Evolutionary conservation across 2,888 invertebrate species (phyloP).

Genomic region (Stegophylla sp.): DNA sequence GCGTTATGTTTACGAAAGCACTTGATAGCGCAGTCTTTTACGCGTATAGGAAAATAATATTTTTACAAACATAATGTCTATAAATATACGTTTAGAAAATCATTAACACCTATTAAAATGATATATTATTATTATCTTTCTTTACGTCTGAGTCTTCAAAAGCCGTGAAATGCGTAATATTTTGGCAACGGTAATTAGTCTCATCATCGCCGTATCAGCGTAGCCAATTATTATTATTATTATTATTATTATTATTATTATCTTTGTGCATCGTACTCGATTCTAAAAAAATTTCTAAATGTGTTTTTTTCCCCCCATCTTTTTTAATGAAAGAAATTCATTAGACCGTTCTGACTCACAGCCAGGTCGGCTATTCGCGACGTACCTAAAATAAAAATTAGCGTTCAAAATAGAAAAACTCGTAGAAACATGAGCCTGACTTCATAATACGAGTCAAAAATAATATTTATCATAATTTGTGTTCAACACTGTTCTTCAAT

Average conservation of each 20-base stretch:
- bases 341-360: conserved; percentile 36
- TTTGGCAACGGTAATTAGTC: conserved; percentile 33
- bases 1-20: no score
- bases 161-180: conserved; percentile 28
- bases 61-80: neutral
- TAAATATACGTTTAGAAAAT: neutral
- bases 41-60: no score
- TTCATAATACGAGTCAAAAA: no score
- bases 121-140: neutral
- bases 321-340: conserved; percentile 21
- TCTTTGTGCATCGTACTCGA: neutral
- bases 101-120: neutral
- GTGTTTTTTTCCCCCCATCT: conserved; percentile 25
- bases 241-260: no score
- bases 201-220: conserved; percentile 11
- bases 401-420: conserved; percentile 25
- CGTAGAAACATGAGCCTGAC: neutral
- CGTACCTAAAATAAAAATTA: neutral
- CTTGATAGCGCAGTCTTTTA: no score
- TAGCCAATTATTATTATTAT: conserved; percentile 36
- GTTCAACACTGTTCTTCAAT: no score
- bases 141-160: neutral
- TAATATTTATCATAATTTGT: no score
- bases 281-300: conserved; percentile 12
- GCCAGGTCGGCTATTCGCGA: conserved; percentile 5